phyloP scores from a whole-genome alignment of 1,140 invertebrate species.

The Linepithema humile region DNA sequence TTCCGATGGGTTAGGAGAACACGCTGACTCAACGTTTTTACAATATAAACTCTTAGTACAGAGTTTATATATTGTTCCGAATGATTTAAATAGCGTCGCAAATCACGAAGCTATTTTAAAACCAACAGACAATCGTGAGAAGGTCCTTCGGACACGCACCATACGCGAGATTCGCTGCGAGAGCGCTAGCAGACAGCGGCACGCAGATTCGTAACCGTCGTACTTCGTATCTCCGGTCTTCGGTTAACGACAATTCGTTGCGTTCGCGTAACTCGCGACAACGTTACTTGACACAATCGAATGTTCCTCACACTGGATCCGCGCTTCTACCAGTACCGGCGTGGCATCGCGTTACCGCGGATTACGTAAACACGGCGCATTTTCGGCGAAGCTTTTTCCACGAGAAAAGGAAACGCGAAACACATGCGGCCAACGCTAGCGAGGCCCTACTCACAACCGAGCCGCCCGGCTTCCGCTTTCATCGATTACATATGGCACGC shows the following conservation, averaged over 20 bases:
- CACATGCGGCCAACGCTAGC: slow-evolving; percentile 77
- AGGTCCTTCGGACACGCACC: no score
- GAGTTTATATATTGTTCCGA: neutral
- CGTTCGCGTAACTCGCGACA: neutral
- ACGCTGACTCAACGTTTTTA: slow-evolving; percentile 75
- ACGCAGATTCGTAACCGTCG: slow-evolving; percentile 33
- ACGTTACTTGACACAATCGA: neutral
- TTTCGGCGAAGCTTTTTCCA: slow-evolving; percentile 69
- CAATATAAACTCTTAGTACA: slow-evolving; percentile 1
- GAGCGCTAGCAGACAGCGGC: neutral
- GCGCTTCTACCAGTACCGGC: slow-evolving; percentile 51
- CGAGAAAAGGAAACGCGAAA: slow-evolving; percentile 64
- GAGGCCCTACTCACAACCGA: slow-evolving; percentile 65
- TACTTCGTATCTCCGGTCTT: slow-evolving; percentile 3
- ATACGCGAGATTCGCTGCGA: neutral
- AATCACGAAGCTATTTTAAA: neutral
- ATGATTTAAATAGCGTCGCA: neutral
- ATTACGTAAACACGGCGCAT: slow-evolving; percentile 79
- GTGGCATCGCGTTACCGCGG: slow-evolving; percentile 61
- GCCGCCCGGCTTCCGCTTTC: slow-evolving; percentile 70
- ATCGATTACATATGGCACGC: slow-evolving; percentile 35
- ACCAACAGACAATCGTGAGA: neutral
- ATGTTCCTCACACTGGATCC: neutral
- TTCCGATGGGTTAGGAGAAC: slow-evolving; percentile 41
- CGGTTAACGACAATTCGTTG: neutral